Conservation (phyloP, 35 echinoderm and acorn worm genomes). For the Lytechinus pictus region DNA sequence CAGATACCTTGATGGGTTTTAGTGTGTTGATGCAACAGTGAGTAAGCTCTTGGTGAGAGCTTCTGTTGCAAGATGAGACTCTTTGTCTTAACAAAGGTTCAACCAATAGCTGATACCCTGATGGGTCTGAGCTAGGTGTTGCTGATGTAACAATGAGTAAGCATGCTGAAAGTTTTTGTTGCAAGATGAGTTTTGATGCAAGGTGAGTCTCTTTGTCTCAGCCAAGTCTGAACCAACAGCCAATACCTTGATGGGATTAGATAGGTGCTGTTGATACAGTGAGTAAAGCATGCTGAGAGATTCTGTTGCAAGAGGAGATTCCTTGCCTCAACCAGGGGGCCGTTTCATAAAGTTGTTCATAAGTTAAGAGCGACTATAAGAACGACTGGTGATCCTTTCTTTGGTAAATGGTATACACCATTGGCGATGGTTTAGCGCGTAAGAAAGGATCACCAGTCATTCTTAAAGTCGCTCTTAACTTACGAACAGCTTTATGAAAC, state of each 20-base stretch:
- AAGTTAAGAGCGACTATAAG: too few relatives aligned
- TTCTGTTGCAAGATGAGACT: slow-evolving; percentile 52
- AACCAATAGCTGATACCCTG: slow-evolving; percentile 54
- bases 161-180: slow-evolving; percentile 65
- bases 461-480: too few relatives aligned
- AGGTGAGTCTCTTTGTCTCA: background rate
- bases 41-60: slow-evolving; percentile 62
- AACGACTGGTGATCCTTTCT: too few relatives aligned
- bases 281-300: slow-evolving; percentile 65
- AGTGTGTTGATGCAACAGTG: slow-evolving; percentile 40
- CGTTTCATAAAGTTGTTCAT: too few relatives aligned
- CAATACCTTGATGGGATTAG: slow-evolving; percentile 55
- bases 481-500: too few relatives aligned
- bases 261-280: slow-evolving; percentile 47
- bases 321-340: background rate
- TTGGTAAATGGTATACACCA: too few relatives aligned
- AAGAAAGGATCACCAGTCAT: too few relatives aligned
- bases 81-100: background rate
- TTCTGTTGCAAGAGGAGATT: slow-evolving; percentile 58
- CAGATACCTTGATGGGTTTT: slow-evolving; percentile 61
- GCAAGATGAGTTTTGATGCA: slow-evolving; percentile 57
- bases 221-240: background rate
- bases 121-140: slow-evolving; percentile 11
- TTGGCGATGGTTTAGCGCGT: too few relatives aligned
- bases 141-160: slow-evolving; percentile 69